Base-by-base conservation (phyloP, 2,888 invertebrate genomes). In the Esperia sulphurella region DNA sequence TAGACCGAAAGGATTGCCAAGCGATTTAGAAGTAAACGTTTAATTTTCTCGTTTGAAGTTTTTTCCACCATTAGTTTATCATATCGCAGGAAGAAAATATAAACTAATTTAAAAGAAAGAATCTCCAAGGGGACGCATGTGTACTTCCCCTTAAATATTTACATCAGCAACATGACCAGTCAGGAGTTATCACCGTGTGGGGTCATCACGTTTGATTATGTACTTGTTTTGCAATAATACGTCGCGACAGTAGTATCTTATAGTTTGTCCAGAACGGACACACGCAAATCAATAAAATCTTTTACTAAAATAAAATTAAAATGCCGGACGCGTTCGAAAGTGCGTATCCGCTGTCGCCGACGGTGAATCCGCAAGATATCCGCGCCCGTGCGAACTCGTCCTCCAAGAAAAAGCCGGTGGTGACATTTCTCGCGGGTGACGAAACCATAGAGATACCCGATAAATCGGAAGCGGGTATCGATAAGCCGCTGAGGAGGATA, bases 271-370 rank as follows among this genome's bases (percentile, higher is more conserved):
- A 41, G 56, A 53, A 38, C 61, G 53, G 61, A 60, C 59, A 53
- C 57, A 48, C 42, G 43, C 28, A 29, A n/a, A n/a, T 49, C 50
- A 44, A 35, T 51, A 43, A 14, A 48, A 45, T 31, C n/a, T 6
- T n/a, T 35, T n/a, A 10, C 3, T 35, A n/a, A n/a, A 35, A 35
- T n/a, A 35, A 35, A 10, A 75, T n/a, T n/a, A n/a, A 67, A 67
- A 92, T 92, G 92, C 92, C 92, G 40, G 91, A 92, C 75, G 78
- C 75, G 40, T 91, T 91, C 61, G 92, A 92, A 68, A 83, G 82
- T 61, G 79, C 88, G 38, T 91, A 92, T 70, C 92, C 92, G 21
- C 72, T 91, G 51, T 74, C 83, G 45, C 89, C 90, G 28, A 64
- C 83, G 28, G 67, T 91, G 46, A 88, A 83, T 42, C 85, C 91